Conservation (phyloP, 2,888 invertebrate species). For the Aromia moschata region DNA sequence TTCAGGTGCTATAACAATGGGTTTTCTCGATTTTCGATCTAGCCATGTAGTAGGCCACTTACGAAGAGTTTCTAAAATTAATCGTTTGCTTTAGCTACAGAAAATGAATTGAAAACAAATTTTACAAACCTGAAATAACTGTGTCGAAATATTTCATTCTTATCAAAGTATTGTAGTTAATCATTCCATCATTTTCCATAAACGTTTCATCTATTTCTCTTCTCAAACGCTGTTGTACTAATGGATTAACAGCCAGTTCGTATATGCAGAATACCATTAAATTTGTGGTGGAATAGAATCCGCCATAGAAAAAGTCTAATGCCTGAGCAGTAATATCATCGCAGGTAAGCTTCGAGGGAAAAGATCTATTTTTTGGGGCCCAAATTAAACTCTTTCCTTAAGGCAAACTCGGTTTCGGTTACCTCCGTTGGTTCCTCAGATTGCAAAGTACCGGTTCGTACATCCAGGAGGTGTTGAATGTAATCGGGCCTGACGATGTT, state of each 20-base stretch:
- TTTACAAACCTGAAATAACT: conserved; percentile 57
- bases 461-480: conserved; percentile 68
- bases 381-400: conserved; percentile 38
- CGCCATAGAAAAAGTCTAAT: conserved; percentile 65
- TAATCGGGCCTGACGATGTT: conserved; percentile 67
- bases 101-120: too few relatives aligned
- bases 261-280: conserved; percentile 65
- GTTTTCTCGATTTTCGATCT: conserved; percentile 65
- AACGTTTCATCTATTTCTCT: conserved; percentile 65
- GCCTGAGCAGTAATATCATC: conserved; percentile 69
- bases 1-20: conserved; percentile 56
- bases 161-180: conserved; percentile 61
- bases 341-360: conserved; percentile 37
- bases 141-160: conserved; percentile 67
- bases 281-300: conserved; percentile 64
- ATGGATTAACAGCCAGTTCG: conserved; percentile 68
- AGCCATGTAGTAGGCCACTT: conserved; percentile 64
- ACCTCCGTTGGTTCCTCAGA: conserved; percentile 27
- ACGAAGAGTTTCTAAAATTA: conserved; percentile 64
- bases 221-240: conserved; percentile 66
- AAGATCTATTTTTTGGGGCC: conserved; percentile 18
- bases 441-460: conserved; percentile 42
- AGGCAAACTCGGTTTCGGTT: conserved; percentile 42
- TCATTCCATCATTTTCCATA: conserved; percentile 50
- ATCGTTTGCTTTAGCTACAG: too few relatives aligned